These are phyloP conservation scores for Epistrophe eligans DNA, from an alignment of 2,888 invertebrate species.

Conservation along the genomic window DNA sequence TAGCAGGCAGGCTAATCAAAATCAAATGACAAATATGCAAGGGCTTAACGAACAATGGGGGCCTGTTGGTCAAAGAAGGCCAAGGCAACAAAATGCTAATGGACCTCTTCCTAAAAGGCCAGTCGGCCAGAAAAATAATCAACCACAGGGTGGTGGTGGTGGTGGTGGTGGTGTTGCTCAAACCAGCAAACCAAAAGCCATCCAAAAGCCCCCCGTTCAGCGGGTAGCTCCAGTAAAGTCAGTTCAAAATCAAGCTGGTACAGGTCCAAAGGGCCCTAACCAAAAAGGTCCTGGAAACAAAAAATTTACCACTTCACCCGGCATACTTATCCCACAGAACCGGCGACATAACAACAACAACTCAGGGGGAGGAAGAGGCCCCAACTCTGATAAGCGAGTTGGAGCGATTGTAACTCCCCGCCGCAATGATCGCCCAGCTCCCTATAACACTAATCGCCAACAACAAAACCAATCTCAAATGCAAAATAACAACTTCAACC, in stretches of 20 bases:
- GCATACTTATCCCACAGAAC: conserved; percentile 5
- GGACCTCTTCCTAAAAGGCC: not conserved
- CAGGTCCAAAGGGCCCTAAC: not conserved
- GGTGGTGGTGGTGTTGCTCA: not conserved
- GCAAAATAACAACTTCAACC: conserved; percentile 3
- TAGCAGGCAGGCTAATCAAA: not conserved
- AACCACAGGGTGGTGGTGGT: conserved; percentile 7
- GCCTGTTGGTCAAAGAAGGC: not conserved
- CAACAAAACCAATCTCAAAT: conserved; percentile 18
- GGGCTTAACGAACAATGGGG: conserved; percentile 1
- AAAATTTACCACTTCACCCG: conserved; percentile 1
- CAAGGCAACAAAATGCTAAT: not conserved
- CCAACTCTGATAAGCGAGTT: conserved; percentile 17
- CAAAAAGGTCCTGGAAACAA: conserved; percentile 15
- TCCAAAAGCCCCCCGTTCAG: not conserved
- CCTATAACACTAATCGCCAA: conserved; percentile 47
- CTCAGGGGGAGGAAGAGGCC: conserved; percentile 15
- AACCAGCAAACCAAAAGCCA: not conserved
- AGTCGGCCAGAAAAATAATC: not conserved
- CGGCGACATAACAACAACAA: conserved; percentile 28
- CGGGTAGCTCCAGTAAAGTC: conserved; percentile 18
- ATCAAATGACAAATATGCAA: not conserved
- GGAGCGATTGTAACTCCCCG: conserved; percentile 32
- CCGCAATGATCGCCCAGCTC: conserved; percentile 61
- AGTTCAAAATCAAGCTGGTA: not conserved